These are phyloP conservation scores for Drosophila pseudoobscura DNA, from an alignment of 1,140 invertebrate genomes.

Conservation along the genomic window DNA sequence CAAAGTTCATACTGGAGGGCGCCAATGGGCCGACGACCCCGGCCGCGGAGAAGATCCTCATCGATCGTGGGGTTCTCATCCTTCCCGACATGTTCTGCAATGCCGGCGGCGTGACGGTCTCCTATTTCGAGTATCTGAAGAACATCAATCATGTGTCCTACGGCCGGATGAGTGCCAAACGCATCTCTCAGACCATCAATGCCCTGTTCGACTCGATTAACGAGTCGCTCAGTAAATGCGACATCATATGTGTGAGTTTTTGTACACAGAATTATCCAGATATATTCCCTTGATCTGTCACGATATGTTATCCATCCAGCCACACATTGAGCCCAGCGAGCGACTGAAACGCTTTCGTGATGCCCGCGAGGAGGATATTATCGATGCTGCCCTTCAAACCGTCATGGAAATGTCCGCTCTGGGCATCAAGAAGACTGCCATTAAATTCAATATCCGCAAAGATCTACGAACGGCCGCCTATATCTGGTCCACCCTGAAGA, in stretches of 20 bases:
- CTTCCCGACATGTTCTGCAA: constrained; percentile 94
- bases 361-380: constrained; percentile 90
- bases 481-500: constrained; percentile 92
- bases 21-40: constrained; percentile 96
- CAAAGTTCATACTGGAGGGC: constrained; percentile 90
- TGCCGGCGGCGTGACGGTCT: constrained; percentile 94
- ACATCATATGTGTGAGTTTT: constrained; percentile 22
- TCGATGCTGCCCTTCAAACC: constrained; percentile 92
- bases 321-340: constrained; percentile 87
- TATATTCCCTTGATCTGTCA: no score
- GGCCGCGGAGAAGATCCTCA: constrained; percentile 90
- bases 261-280: no score
- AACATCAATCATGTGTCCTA: constrained; percentile 96
- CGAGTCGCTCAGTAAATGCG: constrained; percentile 37
- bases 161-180: constrained; percentile 90
- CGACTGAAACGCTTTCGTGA: constrained; percentile 84
- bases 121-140: constrained; percentile 96
- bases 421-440: constrained; percentile 89
- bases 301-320: constrained; percentile 19
- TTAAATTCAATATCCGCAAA: constrained; percentile 90
- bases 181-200: constrained; percentile 50
- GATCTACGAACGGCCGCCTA: constrained; percentile 94
- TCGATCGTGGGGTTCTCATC: constrained; percentile 89
- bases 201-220: constrained; percentile 69
- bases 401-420: constrained; percentile 90